A percentile compares a stretch with the other conserved stretches of the same genome.
phyloP scores from a whole-genome alignment of 2,113 vertebrate genomes.

The Hystrix cristata region DNA sequence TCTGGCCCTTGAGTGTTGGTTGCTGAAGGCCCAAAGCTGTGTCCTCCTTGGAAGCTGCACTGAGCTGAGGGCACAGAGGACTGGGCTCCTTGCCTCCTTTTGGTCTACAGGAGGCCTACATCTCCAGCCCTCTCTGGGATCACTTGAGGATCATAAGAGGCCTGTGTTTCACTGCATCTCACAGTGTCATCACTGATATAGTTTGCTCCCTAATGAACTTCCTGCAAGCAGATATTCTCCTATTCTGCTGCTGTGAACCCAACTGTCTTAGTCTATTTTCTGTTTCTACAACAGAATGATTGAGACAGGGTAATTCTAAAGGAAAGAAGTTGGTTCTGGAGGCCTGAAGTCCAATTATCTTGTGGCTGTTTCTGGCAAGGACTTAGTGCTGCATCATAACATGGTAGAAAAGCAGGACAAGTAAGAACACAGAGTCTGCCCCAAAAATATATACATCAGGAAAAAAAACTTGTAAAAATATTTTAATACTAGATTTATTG shows the following conservation, averaged over 20 bases:
- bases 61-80: background rate
- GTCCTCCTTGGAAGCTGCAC: background rate
- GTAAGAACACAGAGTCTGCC: no score
- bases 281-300: no score
- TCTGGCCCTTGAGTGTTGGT: no score
- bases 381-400: background rate
- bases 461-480: no score
- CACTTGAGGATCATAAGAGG: background rate
- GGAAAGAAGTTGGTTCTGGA: no score
- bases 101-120: background rate
- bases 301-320: no score
- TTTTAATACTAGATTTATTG: no score
- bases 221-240: background rate
- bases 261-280: no score
- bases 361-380: background rate
- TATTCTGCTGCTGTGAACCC: background rate
- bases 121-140: background rate
- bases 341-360: background rate
- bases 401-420: background rate
- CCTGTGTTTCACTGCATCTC: background rate
- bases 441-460: no score
- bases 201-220: background rate
- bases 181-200: background rate
- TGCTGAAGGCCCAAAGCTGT: background rate
- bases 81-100: background rate